phyloP scores from a whole-genome alignment of 2,888 invertebrate species.

The Candidula unifasciata region DNA sequence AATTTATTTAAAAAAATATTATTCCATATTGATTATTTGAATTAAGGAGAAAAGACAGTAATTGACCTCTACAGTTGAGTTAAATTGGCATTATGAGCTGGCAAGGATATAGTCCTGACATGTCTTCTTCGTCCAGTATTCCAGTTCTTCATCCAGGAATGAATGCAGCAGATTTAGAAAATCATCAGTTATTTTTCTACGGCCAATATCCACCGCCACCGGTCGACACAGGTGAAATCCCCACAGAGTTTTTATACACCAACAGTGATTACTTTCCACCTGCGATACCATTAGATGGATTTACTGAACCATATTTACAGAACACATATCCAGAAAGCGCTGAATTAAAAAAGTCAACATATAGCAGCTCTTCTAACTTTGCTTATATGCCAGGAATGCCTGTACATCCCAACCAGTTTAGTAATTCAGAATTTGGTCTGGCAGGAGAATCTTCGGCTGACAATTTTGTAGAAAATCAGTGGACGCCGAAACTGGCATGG shows the following conservation, averaged over 20 bases:
- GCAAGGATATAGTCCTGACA: background rate
- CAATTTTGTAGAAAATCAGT: conserved; percentile 4
- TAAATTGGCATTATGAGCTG: too few relatives aligned
- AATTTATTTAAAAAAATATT: too few relatives aligned
- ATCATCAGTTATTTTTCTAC: background rate
- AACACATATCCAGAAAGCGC: background rate
- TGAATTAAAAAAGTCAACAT: background rate
- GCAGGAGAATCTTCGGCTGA: background rate
- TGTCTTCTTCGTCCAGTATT: background rate
- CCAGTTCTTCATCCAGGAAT: conserved; percentile 1
- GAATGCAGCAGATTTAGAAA: background rate
- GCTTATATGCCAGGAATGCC: conserved; percentile 38
- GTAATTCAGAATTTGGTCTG: background rate
- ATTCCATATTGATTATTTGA: too few relatives aligned
- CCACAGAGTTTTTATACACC: background rate
- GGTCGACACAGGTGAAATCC: too few relatives aligned
- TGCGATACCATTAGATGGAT: conserved; percentile 17
- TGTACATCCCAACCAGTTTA: conserved; percentile 30
- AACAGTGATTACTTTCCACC: conserved; percentile 18
- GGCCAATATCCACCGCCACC: conserved; percentile 3
- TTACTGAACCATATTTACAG: background rate
- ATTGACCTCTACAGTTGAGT: too few relatives aligned
- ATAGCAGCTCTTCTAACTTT: background rate
- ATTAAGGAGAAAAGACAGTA: too few relatives aligned
- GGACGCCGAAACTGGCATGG: background rate